These are phyloP conservation scores for Phainopepla nitens DNA, from an alignment of 2,113 vertebrate species.

Conservation along the genomic window DNA sequence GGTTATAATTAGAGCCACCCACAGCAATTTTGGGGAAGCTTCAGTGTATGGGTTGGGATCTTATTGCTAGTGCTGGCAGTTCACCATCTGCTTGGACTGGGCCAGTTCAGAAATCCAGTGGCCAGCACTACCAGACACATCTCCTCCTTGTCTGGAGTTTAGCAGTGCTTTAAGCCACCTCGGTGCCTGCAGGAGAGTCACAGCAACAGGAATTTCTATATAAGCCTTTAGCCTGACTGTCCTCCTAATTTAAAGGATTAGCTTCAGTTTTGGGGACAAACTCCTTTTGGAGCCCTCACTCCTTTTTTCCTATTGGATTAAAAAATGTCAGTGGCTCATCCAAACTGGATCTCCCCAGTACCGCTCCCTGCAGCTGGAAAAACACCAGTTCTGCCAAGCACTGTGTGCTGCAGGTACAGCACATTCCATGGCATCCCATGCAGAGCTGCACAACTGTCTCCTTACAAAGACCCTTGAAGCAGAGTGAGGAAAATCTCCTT, in stretches of 20 bases:
- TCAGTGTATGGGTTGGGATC: neutral
- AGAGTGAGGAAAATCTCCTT: neutral
- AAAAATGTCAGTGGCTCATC: neutral
- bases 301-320: neutral
- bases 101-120: neutral
- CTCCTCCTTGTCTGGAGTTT: neutral
- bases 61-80: neutral
- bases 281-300: neutral
- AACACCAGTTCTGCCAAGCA: neutral
- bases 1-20: constrained; percentile 58
- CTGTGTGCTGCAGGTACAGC: rapidly evolving
- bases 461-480: neutral
- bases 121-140: neutral
- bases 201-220: neutral
- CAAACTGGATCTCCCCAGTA: neutral
- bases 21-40: constrained; percentile 48
- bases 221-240: neutral
- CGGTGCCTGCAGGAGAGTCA: neutral
- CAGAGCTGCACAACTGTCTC: neutral
- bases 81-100: neutral
- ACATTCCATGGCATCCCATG: rapidly evolving
- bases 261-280: neutral
- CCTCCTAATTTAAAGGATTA: neutral
- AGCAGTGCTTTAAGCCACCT: neutral
- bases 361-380: neutral